A percentile compares a stretch with the other conserved stretches of the same genome.
These are phyloP conservation scores for Drosophila lini DNA, from an alignment of 1,140 invertebrate genomes.

Conservation along the genomic window DNA sequence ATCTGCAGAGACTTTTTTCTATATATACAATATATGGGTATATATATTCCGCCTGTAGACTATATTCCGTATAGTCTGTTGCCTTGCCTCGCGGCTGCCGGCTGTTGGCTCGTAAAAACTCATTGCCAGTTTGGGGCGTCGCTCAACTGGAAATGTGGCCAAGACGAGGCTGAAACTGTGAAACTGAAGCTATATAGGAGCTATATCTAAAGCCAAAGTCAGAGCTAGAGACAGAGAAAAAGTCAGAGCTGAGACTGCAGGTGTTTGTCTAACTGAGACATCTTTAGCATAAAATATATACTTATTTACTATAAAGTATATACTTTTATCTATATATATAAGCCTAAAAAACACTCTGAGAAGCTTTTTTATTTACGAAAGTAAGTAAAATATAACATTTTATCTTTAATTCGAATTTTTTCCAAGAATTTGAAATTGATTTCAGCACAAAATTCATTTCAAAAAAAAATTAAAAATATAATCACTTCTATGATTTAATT, in stretches of 20 bases:
- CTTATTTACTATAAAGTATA: not conserved
- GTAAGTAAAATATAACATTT: not conserved
- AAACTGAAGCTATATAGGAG: slow-evolving; percentile 28
- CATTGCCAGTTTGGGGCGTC: slow-evolving; percentile 76
- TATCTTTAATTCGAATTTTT: too few species aligned
- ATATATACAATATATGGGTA: not conserved
- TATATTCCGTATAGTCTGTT: slow-evolving; percentile 24
- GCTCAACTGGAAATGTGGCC: slow-evolving; percentile 77
- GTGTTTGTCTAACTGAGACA: slow-evolving; percentile 56
- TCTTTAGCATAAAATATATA: slow-evolving; percentile 22
- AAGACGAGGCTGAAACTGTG: slow-evolving; percentile 37
- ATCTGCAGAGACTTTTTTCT: not conserved
- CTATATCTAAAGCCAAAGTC: slow-evolving; percentile 1
- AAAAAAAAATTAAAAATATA: too few species aligned
- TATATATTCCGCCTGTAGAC: not conserved
- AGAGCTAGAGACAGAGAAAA: slow-evolving; percentile 3
- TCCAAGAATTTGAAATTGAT: too few species aligned
- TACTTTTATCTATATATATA: too few species aligned
- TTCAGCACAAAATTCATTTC: too few species aligned
- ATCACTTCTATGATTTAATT: too few species aligned
- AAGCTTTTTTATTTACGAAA: too few species aligned
- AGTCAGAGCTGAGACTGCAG: slow-evolving; percentile 54
- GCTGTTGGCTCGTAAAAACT: slow-evolving; percentile 64
- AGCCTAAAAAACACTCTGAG: not conserved
- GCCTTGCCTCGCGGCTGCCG: slow-evolving; percentile 22